Percentiles rank a stretch among this genome's conserved stretches.
These are phyloP conservation scores for Chelonus formosanus DNA, from an alignment of 2,888 invertebrate genomes.

Conservation along the genomic window DNA sequence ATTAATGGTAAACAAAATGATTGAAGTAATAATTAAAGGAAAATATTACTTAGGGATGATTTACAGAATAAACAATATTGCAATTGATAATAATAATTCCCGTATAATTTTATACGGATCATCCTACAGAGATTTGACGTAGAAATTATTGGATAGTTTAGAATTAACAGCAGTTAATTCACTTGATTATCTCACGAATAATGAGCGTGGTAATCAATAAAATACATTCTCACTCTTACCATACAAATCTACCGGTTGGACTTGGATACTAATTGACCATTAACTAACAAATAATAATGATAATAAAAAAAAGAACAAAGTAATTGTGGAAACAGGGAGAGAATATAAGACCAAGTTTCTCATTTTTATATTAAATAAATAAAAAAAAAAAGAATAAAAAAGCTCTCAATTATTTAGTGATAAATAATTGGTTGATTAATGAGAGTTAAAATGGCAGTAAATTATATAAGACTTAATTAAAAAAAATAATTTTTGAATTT, in stretches of 20 bases:
- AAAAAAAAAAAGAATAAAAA: slow-evolving; percentile 3
- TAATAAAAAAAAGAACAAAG: slow-evolving; percentile 2
- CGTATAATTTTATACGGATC: not conserved
- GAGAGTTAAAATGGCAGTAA: too few relatives aligned
- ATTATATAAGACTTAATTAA: too few relatives aligned
- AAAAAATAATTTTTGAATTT: too few relatives aligned
- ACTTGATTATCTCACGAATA: too few relatives aligned
- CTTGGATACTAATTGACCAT: not conserved
- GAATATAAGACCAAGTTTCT: slow-evolving; percentile 12
- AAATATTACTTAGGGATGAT: not conserved
- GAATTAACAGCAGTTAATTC: not conserved
- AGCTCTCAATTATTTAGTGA: not conserved
- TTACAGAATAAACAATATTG: not conserved
- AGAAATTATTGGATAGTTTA: slow-evolving; percentile 2
- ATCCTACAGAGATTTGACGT: slow-evolving; percentile 9
- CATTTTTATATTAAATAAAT: slow-evolving; percentile 8
- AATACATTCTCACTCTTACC: too few relatives aligned
- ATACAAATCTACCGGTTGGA: not conserved
- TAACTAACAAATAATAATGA: not conserved
- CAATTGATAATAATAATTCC: slow-evolving; percentile 3
- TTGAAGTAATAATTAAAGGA: too few relatives aligned
- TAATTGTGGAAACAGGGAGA: slow-evolving; percentile 7
- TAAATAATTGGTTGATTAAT: too few relatives aligned
- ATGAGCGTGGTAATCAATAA: too few relatives aligned
- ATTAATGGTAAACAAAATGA: too few relatives aligned